These are phyloP conservation scores for Cyclargus thomasi DNA, from an alignment of 1,140 invertebrate species.

Conservation along the genomic window DNA sequence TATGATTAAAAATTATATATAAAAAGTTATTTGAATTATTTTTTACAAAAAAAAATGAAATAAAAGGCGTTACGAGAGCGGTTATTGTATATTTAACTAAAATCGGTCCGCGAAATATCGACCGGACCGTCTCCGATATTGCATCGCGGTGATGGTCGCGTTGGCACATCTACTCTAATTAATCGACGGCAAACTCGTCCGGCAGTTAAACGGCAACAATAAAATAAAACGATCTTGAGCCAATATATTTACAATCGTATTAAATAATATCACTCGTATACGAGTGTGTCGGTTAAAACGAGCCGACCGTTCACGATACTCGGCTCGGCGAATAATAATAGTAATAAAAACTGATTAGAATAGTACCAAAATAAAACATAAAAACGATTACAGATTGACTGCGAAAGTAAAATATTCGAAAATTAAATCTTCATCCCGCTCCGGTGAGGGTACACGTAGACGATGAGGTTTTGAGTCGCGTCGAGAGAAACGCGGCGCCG, in stretches of 20 bases:
- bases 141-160: conserved; percentile 24
- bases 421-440: background rate
- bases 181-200: conserved; percentile 12
- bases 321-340: background rate
- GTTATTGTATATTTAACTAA: conserved; percentile 34
- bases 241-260: conserved; percentile 38
- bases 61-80: conserved; percentile 37
- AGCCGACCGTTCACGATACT: too few relatives aligned
- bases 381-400: background rate
- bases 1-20: conserved; percentile 46
- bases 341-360: background rate
- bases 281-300: conserved; percentile 1
- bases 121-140: conserved; percentile 19
- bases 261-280: conserved; percentile 27
- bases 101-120: conserved; percentile 26
- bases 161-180: conserved; percentile 34
- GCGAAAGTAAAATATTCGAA: conserved; percentile 8
- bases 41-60: conserved; percentile 40
- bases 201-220: conserved; percentile 27
- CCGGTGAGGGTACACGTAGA: background rate
- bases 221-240: conserved; percentile 29
- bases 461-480: background rate
- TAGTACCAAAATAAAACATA: background rate
- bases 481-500: background rate
- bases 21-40: conserved; percentile 37